Percentiles rank a stretch among this genome's conserved stretches.
These are phyloP conservation scores for Drosophila elegans DNA, from an alignment of 1,140 invertebrate species.

Conservation along the genomic window DNA sequence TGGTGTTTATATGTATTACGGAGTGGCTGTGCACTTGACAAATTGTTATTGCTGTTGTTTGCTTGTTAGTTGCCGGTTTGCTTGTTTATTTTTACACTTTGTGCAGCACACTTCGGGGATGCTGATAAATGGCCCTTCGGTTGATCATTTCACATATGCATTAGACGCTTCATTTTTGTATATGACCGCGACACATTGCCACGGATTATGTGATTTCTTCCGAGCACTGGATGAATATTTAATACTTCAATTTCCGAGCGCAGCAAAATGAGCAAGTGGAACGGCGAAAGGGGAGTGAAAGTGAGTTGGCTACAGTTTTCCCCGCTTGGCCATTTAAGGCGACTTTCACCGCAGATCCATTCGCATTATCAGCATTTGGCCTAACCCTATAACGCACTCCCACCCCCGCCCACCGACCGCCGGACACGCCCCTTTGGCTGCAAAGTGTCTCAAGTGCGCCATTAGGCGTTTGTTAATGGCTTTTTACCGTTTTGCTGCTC, in stretches of 20 bases:
- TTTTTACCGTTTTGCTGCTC: constrained; percentile 72
- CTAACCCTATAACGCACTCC: constrained; percentile 32
- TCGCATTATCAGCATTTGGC: constrained; percentile 64
- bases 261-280: constrained; percentile 8
- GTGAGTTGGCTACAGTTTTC: constrained; percentile 5
- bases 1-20: not conserved
- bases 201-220: constrained; percentile 70
- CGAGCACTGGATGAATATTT: constrained; percentile 74
- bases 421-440: constrained; percentile 33
- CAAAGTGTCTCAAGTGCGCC: constrained; percentile 71
- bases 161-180: constrained; percentile 30
- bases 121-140: constrained; percentile 79
- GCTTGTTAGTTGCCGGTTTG: constrained; percentile 28
- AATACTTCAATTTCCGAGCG: constrained; percentile 71
- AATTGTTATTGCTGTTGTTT: constrained; percentile 60
- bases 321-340: constrained; percentile 61
- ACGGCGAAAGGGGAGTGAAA: not conserved
- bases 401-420: not conserved
- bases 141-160: constrained; percentile 61
- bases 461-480: constrained; percentile 79
- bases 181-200: constrained; percentile 46
- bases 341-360: constrained; percentile 30
- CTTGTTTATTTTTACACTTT: constrained; percentile 59
- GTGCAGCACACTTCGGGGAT: constrained; percentile 71
- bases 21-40: constrained; percentile 45